Percentiles rank a stretch among this genome's conserved stretches.
phyloP scores from a whole-genome alignment of 2,797 vertebrate species.

The Sarcophilus harrisii region DNA sequence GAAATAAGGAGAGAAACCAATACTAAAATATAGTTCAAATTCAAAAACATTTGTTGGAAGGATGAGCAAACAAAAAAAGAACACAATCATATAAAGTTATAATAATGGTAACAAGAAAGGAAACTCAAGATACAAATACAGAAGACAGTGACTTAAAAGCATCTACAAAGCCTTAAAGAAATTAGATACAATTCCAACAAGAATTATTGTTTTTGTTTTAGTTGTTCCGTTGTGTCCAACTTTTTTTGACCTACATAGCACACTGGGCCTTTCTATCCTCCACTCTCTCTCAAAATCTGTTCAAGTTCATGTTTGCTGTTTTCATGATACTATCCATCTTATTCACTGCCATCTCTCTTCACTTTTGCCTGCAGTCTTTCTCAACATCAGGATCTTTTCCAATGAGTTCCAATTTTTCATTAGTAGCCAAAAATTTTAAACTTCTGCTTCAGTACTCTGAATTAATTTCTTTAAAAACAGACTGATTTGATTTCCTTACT shows the following conservation, averaged over 20 bases:
- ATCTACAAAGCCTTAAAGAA: not conserved
- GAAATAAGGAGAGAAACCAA: not conserved
- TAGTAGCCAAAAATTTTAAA: no score
- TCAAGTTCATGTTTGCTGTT: not conserved
- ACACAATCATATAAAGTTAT: not conserved
- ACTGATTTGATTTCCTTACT: not conserved
- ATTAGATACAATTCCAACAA: not conserved
- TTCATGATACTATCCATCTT: not conserved
- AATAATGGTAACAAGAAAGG: not conserved
- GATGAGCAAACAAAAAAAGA: not conserved
- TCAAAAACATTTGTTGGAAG: not conserved
- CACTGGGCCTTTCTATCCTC: not conserved
- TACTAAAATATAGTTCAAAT: not conserved
- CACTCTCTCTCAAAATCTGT: not conserved
- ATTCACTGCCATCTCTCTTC: not conserved
- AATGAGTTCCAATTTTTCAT: no score
- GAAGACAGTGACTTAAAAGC: not conserved
- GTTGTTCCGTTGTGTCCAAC: not conserved
- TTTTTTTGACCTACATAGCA: not conserved
- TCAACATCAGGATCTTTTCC: not conserved
- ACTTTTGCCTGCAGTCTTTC: not conserved
- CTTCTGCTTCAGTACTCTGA: not conserved
- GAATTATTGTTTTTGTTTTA: not conserved
- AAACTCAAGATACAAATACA: not conserved
- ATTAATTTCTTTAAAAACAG: not conserved